A percentile compares a stretch with the other conserved stretches of the same genome.
Evolutionary conservation across 2,113 vertebrate species (phyloP).

Genomic region (Grammatotria lemairii): DNA sequence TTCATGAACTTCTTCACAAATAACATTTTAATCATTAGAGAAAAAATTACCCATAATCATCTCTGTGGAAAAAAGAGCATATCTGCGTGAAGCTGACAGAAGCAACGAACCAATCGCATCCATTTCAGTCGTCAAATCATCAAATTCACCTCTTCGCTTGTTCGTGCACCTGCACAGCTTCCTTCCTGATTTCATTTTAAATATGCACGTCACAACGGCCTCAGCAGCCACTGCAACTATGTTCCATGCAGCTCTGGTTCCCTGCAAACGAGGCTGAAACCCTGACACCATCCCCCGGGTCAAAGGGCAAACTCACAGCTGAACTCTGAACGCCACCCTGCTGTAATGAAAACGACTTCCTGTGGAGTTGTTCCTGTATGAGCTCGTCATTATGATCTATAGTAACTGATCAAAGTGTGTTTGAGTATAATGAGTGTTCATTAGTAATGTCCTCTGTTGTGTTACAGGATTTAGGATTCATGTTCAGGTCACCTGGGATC

Average conservation of each 20-base stretch:
- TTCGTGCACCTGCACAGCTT: not conserved
- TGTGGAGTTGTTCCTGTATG: not conserved
- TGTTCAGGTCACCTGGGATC: not conserved
- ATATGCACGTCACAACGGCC: not conserved
- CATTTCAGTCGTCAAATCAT: not conserved
- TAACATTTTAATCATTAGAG: accelerated
- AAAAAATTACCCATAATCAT: not conserved
- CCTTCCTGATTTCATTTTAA: not conserved
- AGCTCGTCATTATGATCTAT: not conserved
- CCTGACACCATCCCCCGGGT: not conserved
- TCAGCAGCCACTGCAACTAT: not conserved
- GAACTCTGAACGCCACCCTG: not conserved
- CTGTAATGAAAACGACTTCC: not conserved
- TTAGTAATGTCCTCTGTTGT: not conserved
- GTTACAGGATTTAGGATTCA: not conserved
- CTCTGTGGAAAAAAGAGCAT: not conserved
- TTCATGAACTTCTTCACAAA: not conserved
- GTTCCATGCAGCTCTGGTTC: not conserved
- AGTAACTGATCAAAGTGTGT: not conserved
- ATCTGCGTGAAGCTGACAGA: not conserved
- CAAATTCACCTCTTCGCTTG: not conserved
- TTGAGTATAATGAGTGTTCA: not conserved
- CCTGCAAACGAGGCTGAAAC: not conserved
- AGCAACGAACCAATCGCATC: not conserved
- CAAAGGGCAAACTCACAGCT: not conserved